Evolutionary conservation across 2,113 vertebrate genomes (phyloP), one percentile per base, ranked within the genome.

Genomic region (Pterophyllum scalare): DNA sequence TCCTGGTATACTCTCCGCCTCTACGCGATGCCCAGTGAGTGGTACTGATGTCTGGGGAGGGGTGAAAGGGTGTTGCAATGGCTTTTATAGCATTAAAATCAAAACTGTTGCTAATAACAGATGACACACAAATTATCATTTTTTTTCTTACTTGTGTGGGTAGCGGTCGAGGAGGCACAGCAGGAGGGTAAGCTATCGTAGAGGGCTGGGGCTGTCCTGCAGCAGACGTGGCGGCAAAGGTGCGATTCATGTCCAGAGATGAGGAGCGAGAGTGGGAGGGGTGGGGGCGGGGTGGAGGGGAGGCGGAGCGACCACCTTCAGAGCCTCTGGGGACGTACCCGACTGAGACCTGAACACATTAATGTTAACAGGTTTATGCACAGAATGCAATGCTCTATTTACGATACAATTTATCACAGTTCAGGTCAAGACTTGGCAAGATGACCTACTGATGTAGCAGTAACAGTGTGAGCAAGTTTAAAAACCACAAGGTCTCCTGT

Each of bases 181-280:
- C 98, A 52, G 98, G 98, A n/a, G 97, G 97, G 83, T 96, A 97
- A 83, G 98, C 95, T 93, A 97, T 97, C 40, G 95, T 94, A 83
- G 96, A 97, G 83, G 97, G 56, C 75, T 97, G 97, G 61, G 96
- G 96, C 56, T 98, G 97, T 86, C 97, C 97, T 92, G 93, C 7
- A 35, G 97, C 93, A 2, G 96, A 90, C 15, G 96, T 93, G 7
- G 95, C 90, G 2, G 97, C 88, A 82, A 99, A 99, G 89, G 96
- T 98, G 92, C 98, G 96, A 89, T 98, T 99, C 97, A 99, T 96
- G 92, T 99, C 98, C 92, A 99, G 95, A 60, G 98, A 99, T 1
- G 98, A 99, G 0, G 98, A 99, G 58, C 98, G 96, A n/a, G 98
- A 99, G 92, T 99, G 98, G 26, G 98, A 97, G 26, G 97, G 95